A percentile compares a stretch with the other conserved stretches of the same genome.
Conservation (phyloP, 2,113 vertebrate genomes). For the Melanocharis versteri region DNA sequence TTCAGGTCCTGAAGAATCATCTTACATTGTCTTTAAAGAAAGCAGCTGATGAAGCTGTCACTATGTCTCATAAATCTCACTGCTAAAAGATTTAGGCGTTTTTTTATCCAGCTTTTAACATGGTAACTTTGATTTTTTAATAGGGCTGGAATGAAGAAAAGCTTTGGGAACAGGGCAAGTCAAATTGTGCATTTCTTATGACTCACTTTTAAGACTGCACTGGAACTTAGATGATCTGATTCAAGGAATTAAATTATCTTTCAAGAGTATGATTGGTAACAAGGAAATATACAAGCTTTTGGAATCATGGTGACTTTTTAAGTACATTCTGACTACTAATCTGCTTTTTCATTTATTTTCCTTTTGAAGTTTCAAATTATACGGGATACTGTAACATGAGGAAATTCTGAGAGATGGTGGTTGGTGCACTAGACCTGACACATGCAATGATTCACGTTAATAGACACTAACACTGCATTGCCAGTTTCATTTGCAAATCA, state of each 20-base stretch:
- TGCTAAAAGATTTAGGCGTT: not conserved
- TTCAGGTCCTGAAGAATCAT: not conserved
- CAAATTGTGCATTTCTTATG: not conserved
- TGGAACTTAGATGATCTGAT: not conserved
- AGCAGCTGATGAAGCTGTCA: not conserved
- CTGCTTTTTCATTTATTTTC: not conserved
- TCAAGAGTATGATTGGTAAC: not conserved
- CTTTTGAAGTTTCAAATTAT: not conserved
- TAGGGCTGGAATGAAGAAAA: not conserved
- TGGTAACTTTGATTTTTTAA: not conserved
- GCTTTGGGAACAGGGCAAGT: not conserved
- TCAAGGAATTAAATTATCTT: not conserved
- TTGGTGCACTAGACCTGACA: not conserved
- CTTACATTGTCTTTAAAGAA: not conserved
- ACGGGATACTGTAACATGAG: not conserved
- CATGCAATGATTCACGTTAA: not conserved
- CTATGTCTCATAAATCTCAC: not conserved
- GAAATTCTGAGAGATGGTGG: not conserved
- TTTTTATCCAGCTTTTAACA: not conserved
- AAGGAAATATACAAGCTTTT: not conserved
- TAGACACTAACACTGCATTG: not conserved
- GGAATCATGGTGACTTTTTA: not conserved
- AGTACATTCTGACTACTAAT: not conserved
- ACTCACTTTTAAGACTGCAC: not conserved
- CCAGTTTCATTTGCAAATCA: slow-evolving; percentile 14